A percentile compares a stretch with the other conserved stretches of the same genome.
Evolutionary conservation across 2,888 invertebrate genomes (phyloP).

Genomic region (Poecilus cupreus): DNA sequence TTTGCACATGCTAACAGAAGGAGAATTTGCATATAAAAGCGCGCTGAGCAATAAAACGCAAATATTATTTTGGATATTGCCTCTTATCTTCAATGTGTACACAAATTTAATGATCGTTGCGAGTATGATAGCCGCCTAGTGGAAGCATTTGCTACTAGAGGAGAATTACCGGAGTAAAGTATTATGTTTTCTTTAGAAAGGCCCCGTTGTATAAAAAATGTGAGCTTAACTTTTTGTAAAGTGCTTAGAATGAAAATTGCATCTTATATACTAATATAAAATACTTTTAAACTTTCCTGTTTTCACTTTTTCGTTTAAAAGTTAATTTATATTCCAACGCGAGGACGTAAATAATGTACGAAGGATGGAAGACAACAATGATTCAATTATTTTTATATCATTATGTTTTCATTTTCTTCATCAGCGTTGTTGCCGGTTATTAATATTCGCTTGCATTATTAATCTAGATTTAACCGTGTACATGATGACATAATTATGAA

Average conservation of each 20-base stretch:
- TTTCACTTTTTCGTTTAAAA: constrained; percentile 43
- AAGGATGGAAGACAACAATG: constrained; percentile 15
- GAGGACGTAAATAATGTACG: constrained; percentile 8
- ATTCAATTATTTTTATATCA: constrained; percentile 37
- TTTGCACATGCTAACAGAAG: constrained; percentile 11
- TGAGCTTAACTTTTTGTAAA: constrained; percentile 1
- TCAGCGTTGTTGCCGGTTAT: not conserved
- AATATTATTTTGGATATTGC: constrained; percentile 47
- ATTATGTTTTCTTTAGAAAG: constrained; percentile 25
- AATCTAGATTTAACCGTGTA: not conserved
- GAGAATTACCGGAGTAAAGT: constrained; percentile 21
- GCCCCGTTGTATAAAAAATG: not conserved
- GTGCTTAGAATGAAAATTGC: constrained; percentile 31
- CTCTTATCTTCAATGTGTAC: constrained; percentile 46
- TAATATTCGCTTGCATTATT: not conserved
- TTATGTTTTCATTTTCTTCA: constrained; percentile 39
- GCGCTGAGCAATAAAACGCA: constrained; percentile 24
- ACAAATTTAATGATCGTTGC: constrained; percentile 41
- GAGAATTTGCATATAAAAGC: constrained; percentile 48
- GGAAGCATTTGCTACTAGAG: constrained; percentile 10
- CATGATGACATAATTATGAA: not conserved
- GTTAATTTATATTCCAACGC: constrained; percentile 28
- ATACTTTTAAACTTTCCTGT: constrained; percentile 26
- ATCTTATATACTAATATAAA: constrained; percentile 33
- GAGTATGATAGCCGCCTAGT: constrained; percentile 17